phyloP scores from a whole-genome alignment of 2,797 vertebrate genomes.

The Cossypha dichroa region DNA sequence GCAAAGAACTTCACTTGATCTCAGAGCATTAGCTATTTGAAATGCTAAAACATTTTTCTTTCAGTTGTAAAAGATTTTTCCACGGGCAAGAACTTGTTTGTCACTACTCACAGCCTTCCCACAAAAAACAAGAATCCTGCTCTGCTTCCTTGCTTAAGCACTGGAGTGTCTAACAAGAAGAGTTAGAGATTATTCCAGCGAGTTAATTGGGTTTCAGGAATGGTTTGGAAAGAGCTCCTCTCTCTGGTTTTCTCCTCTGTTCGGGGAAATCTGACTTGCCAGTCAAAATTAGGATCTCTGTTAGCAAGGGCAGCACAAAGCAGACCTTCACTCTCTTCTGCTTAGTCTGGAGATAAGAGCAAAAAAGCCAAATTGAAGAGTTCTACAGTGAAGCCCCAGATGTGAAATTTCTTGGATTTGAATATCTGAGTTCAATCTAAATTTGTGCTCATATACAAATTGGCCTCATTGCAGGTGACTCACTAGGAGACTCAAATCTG shows the following conservation, averaged over 20 bases:
- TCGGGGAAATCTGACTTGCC: background rate
- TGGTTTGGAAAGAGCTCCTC: background rate
- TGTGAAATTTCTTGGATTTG: background rate
- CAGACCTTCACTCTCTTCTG: background rate
- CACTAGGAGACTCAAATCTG: background rate
- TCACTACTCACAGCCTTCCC: background rate
- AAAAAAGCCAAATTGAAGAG: background rate
- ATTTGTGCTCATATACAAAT: background rate
- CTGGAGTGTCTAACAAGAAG: background rate
- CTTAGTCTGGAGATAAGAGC: background rate
- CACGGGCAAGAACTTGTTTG: conserved; percentile 44
- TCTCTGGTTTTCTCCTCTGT: background rate
- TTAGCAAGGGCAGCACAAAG: background rate
- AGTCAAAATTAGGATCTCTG: conserved; percentile 5
- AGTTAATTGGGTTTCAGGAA: background rate
- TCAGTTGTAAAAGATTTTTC: conserved; percentile 21
- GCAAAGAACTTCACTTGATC: conserved; percentile 49
- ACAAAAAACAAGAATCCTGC: background rate
- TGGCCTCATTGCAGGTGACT: background rate
- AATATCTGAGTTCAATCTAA: background rate
- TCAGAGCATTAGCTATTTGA: conserved; percentile 51
- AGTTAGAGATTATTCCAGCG: background rate
- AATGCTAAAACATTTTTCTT: conserved; percentile 56
- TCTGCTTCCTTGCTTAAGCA: background rate
- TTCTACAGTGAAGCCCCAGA: background rate